Base-by-base conservation (phyloP, 2,888 invertebrate genomes). In the Cataglyphis livida region DNA sequence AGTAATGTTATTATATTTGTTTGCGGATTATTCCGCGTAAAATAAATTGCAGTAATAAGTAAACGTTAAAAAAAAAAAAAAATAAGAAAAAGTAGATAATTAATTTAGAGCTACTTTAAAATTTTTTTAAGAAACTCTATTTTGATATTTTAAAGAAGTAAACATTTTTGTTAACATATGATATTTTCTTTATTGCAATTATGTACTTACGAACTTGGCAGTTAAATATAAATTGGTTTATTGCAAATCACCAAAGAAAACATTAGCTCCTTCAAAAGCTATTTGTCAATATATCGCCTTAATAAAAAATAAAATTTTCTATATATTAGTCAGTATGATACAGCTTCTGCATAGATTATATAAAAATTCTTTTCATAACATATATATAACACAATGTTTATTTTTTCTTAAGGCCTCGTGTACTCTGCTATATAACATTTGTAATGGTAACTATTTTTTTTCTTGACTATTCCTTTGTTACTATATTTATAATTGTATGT, bases 401-500 rank as follows among this genome's bases (percentile, higher is more conserved):
- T n/a, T 51, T 51, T n/a, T 51, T 51, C 48, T 51, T 51, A 51
- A 51, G 48, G 48, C 48, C 48, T 51, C 48, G n/a, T n/a, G n/a
- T 51, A 7, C 5, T 51, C 15, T 44, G 44, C 15, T 48, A 48
- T 48, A 6, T 18, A 48, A 51, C 7, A 51, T 51, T 51, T 51
- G n/a, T 51, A n/a, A 2, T 51, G n/a, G 7, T n/a, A 51, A n/a
- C n/a, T 51, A n/a, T 2, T n/a, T 51, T n/a, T 51, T 51, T 51
- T n/a, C 7, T 51, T 6, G 48, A 1, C 48, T 51, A 51, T 51
- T 51, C 48, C 7, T 65, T 86, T 87, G 96, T 96, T 70, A 97
- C 95, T 85, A 97, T 95, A 94, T 97, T 96, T 71, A 97, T 96
- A 89, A 98, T 98, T 15, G 97, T 97, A 84, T 96, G 95, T 88